Percentiles rank a stretch among this genome's conserved stretches.
These are phyloP conservation scores for Lasioglossum pauxillum DNA, from an alignment of 2,888 invertebrate genomes.

Conservation along the genomic window DNA sequence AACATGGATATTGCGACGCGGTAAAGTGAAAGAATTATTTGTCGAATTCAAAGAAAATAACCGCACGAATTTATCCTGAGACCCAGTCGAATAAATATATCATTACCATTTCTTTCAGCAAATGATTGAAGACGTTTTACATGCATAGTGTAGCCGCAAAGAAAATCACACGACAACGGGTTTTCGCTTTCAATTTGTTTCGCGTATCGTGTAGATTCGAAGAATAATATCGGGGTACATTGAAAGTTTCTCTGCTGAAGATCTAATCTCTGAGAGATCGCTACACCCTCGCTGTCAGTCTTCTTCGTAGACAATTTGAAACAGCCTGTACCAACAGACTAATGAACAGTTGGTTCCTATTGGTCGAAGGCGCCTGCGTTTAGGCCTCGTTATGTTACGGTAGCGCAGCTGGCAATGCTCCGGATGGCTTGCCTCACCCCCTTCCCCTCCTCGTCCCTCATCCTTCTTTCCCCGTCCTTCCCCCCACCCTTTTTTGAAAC, in stretches of 20 bases:
- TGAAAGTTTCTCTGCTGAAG: conserved; percentile 19
- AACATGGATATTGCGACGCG: too few relatives aligned
- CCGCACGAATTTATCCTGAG: too few relatives aligned
- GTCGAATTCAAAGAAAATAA: too few relatives aligned
- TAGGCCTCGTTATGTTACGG: conserved; percentile 75
- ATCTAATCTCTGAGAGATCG: conserved; percentile 39
- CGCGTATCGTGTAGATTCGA: not conserved
- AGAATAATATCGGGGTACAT: not conserved
- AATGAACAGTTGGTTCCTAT: conserved; percentile 83
- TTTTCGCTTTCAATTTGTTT: not conserved
- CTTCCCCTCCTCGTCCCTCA: conserved; percentile 45
- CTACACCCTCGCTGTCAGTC: conserved; percentile 58
- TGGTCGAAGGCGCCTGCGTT: conserved; percentile 80
- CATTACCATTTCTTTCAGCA: too few relatives aligned
- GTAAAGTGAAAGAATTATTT: too few relatives aligned
- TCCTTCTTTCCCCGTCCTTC: conserved; percentile 22
- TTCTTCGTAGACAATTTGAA: conserved; percentile 72
- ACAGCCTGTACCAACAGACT: conserved; percentile 76
- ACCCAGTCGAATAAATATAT: too few relatives aligned
- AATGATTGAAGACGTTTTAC: too few relatives aligned
- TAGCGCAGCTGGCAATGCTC: conserved; percentile 81
- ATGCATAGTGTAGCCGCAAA: too few relatives aligned
- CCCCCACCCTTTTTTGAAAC: conserved; percentile 58
- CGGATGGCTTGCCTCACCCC: conserved; percentile 51
- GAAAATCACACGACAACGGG: too few relatives aligned